Base-by-base conservation (phyloP, 2,888 invertebrate species). In the Dendrolimus pini region DNA sequence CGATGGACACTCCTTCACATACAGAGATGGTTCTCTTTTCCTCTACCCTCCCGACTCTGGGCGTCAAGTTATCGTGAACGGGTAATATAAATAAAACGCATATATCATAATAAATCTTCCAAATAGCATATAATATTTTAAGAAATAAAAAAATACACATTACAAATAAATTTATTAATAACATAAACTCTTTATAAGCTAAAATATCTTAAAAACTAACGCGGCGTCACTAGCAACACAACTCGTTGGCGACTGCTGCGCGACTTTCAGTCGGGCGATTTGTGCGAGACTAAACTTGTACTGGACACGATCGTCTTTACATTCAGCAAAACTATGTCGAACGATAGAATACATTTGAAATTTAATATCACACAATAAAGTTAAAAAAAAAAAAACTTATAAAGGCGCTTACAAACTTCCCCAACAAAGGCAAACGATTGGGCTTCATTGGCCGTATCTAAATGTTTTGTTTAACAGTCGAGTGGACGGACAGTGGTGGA, bases 91-190 rank as follows among this genome's bases (percentile, higher is more conserved):
- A 83, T 83, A 68, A 84, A 84, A 84, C 79, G 67, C 70, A 68
- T 58, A 42, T 60, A 57, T 72, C 74, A 75, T 83, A 83, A 83
- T 83, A 83, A 81, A 83, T 75, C 78, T 78, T 83, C 78, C 80
- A 83, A 83, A 83, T 82, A 83, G 85, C 85, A 80, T 85, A 85
- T 85, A 85, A 82, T 85, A 82, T 85, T 81, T 82, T 80, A 77
- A 74, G 78, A 82, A 82, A 82, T 80, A 83, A 85, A 84, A 80
- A 84, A 85, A 82, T 79, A 82, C 82, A 84, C 72, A 78, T 70
- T 84, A 85, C 82, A 82, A 75, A 64, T 71, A 61, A 62, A 65
- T 61, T 47, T 54, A 54, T 41, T 42, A 52, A 74, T 77, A 82
- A 82, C 75, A 71, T 78, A 78, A 80, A 77, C 74, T 81, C 72